Conservation (phyloP, 2,888 invertebrate species). For the Xestia ashworthii region DNA sequence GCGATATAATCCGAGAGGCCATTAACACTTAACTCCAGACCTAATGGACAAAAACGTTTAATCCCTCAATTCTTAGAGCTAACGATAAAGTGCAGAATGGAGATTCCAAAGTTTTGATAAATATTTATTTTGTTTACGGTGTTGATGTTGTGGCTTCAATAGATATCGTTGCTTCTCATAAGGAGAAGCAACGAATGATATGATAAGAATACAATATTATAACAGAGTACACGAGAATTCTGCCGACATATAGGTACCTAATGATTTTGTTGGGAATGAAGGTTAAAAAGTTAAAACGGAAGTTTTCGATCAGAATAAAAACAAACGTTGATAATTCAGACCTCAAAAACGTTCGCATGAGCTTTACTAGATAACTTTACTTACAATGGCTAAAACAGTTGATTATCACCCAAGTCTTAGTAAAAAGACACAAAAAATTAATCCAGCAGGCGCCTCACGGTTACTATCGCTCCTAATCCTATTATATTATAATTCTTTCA, state of each 20-base stretch:
- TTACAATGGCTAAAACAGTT: constrained; percentile 62
- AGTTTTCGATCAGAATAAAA: neutral
- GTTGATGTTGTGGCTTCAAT: neutral
- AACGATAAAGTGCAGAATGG: constrained; percentile 80
- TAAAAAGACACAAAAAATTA: constrained; percentile 70
- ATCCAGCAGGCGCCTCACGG: constrained; percentile 70
- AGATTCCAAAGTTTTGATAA: constrained; percentile 68
- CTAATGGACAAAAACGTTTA: constrained; percentile 90
- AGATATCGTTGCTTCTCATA: neutral
- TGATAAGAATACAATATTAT: neutral
- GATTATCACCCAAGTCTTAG: constrained; percentile 70
- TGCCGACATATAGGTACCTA: neutral
- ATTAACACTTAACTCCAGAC: constrained; percentile 86
- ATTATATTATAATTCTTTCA: constrained; percentile 69
- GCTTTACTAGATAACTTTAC: constrained; percentile 42
- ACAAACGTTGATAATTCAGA: constrained; percentile 13
- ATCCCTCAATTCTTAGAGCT: constrained; percentile 83
- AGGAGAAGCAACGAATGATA: neutral
- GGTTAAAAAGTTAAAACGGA: neutral
- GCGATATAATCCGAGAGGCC: constrained; percentile 86
- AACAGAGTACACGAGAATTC: neutral
- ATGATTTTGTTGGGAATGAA: neutral
- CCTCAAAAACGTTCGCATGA: constrained; percentile 16
- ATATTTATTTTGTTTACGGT: constrained; percentile 56
- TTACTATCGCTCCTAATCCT: constrained; percentile 69